Evolutionary conservation across 2,797 vertebrate species (phyloP).

Genomic region (Myiotriccus ornatus): DNA sequence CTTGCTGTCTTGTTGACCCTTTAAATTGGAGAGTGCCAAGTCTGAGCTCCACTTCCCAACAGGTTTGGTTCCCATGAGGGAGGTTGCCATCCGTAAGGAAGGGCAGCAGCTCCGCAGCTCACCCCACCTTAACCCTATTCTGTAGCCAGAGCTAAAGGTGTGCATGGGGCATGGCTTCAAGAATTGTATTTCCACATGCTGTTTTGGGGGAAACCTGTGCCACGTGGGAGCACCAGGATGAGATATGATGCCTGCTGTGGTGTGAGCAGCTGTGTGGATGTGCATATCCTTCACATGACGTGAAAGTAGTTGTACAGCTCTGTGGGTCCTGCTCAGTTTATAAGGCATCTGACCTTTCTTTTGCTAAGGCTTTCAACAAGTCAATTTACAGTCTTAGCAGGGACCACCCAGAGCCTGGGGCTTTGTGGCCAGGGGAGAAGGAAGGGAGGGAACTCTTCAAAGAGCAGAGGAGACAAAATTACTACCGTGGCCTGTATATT

Average conservation of each 20-base stretch:
- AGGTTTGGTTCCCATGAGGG: accelerated
- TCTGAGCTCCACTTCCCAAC: not conserved
- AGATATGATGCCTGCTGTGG: not conserved
- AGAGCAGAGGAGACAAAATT: not conserved
- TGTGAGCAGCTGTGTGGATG: not conserved
- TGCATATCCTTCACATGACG: not conserved
- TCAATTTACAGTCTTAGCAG: constrained; percentile 21
- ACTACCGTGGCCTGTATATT: accelerated
- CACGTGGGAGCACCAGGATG: not conserved
- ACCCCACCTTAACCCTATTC: accelerated
- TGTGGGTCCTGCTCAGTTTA: not conserved
- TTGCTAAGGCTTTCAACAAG: constrained; percentile 50
- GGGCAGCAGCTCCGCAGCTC: not conserved
- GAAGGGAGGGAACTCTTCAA: not conserved
- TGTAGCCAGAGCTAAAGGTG: not conserved
- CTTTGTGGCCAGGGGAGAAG: not conserved
- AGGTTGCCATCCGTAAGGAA: not conserved
- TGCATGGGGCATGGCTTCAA: not conserved
- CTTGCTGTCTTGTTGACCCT: not conserved
- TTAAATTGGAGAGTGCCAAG: accelerated
- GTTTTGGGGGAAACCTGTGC: not conserved
- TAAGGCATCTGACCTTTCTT: constrained; percentile 35
- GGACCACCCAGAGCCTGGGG: constrained; percentile 43
- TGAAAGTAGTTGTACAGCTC: not conserved
- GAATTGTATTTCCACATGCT: not conserved